Conservation (phyloP, 1,140 invertebrate species). For the Araneus ventricosus region DNA sequence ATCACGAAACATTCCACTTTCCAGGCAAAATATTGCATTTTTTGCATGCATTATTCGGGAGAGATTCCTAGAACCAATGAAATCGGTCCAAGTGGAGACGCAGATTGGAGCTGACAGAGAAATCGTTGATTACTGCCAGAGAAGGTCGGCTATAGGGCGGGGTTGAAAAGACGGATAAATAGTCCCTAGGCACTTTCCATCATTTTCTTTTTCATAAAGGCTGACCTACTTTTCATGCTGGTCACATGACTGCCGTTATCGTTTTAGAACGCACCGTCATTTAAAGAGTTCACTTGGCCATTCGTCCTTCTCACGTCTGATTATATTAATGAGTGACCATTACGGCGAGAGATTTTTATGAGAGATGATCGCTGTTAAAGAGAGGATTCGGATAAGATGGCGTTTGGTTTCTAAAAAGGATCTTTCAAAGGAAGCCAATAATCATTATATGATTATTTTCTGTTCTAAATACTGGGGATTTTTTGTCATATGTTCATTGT, state of each 20-base stretch:
- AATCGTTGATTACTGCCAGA: constrained; percentile 29
- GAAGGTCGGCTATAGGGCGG: constrained; percentile 67
- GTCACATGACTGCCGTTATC: constrained; percentile 61
- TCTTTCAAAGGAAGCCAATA: background rate
- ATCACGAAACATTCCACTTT: constrained; percentile 15
- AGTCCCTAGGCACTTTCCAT: constrained; percentile 63
- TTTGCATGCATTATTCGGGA: background rate
- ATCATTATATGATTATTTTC: background rate
- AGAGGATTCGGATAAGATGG: background rate
- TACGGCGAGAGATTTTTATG: background rate
- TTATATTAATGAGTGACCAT: constrained; percentile 55
- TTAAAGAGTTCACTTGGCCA: constrained; percentile 30
- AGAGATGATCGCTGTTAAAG: background rate
- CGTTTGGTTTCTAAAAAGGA: background rate
- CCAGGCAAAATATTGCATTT: background rate
- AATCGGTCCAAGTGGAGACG: constrained; percentile 11
- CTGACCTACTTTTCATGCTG: constrained; percentile 66
- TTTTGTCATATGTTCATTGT: background rate
- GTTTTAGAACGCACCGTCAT: constrained; percentile 28
- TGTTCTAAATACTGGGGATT: background rate
- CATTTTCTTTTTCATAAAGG: constrained; percentile 59
- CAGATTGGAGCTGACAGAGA: constrained; percentile 45
- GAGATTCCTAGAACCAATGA: background rate
- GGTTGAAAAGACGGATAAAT: constrained; percentile 69
- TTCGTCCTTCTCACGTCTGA: constrained; percentile 34